These are phyloP conservation scores for Drosophila chauvacae DNA, from an alignment of 1,140 invertebrate genomes.

Conservation along the genomic window DNA sequence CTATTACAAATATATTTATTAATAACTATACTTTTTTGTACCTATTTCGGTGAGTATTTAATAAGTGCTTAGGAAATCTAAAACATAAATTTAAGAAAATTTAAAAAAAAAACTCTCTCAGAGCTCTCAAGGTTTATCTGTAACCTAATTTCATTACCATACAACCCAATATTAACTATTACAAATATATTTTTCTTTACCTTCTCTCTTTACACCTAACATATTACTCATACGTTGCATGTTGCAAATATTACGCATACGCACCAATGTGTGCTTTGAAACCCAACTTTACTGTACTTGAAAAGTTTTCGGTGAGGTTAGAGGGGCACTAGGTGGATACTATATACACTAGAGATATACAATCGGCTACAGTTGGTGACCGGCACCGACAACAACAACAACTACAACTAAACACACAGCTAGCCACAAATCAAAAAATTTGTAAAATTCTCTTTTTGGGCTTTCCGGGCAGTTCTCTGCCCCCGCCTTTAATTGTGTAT, in stretches of 20 bases:
- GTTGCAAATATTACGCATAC: slow-evolving; percentile 8
- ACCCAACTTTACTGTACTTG: slow-evolving; percentile 2
- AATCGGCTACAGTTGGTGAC: slow-evolving; percentile 51
- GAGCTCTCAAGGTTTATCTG: too few relatives aligned
- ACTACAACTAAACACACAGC: slow-evolving; percentile 20
- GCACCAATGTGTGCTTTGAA: background rate
- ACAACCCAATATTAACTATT: too few relatives aligned
- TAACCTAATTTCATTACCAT: too few relatives aligned
- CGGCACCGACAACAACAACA: slow-evolving; percentile 34
- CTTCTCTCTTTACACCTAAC: background rate
- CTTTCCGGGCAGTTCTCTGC: background rate
- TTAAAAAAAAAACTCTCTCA: too few relatives aligned
- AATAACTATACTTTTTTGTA: too few relatives aligned
- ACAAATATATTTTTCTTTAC: too few relatives aligned
- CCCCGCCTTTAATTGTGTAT: slow-evolving; percentile 26
- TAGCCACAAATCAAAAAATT: slow-evolving; percentile 54
- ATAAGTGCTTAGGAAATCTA: too few relatives aligned
- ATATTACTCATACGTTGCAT: background rate
- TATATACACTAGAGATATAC: slow-evolving; percentile 19
- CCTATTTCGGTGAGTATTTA: too few relatives aligned
- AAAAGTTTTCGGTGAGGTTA: background rate
- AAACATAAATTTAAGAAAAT: too few relatives aligned
- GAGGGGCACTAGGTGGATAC: slow-evolving; percentile 2
- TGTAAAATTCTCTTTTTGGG: slow-evolving; percentile 45
- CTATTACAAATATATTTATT: background rate